Conservation (phyloP, 1,140 invertebrate genomes). For the Metaphire vulgaris region DNA sequence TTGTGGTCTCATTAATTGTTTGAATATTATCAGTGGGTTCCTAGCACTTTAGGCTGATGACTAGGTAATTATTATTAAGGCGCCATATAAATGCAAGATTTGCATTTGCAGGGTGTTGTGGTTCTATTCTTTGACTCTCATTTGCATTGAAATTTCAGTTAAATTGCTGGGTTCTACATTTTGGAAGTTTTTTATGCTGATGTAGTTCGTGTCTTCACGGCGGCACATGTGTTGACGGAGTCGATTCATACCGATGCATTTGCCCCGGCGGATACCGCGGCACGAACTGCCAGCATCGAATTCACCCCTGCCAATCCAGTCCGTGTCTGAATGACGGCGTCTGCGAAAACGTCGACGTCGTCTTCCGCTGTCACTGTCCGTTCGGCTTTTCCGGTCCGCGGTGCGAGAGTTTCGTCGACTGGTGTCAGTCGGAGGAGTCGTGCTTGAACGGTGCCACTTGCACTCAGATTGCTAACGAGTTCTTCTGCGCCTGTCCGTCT, state of each 20-base stretch:
- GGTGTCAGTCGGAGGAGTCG: conserved; percentile 60
- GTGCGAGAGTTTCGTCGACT: conserved; percentile 62
- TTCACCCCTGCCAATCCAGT: conserved; percentile 28
- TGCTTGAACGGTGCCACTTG: conserved; percentile 86
- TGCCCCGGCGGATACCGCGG: conserved; percentile 44
- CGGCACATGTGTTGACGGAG: conserved; percentile 38
- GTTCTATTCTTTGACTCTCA: conserved; percentile 67
- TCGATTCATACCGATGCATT: conserved; percentile 37
- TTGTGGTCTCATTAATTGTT: too few species aligned
- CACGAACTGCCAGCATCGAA: conserved; percentile 35
- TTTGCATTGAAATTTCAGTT: conserved; percentile 64
- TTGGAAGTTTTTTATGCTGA: conserved; percentile 61
- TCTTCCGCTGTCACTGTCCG: conserved; percentile 64
- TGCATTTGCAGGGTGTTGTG: conserved; percentile 74
- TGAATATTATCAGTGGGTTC: conserved; percentile 74
- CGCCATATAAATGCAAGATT: too few species aligned
- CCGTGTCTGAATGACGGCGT: conserved; percentile 33
- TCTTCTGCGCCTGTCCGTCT: conserved; percentile 63
- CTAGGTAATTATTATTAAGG: too few species aligned
- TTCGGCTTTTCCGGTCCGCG: conserved; percentile 76
- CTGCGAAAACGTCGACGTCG: conserved; percentile 60
- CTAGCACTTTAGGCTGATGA: conserved; percentile 71
- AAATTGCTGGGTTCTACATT: conserved; percentile 53
- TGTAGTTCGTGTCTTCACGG: conserved; percentile 49
- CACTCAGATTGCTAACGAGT: conserved; percentile 34